Base-by-base conservation (phyloP, 2,797 vertebrate species). In the Naso thynnoides region DNA sequence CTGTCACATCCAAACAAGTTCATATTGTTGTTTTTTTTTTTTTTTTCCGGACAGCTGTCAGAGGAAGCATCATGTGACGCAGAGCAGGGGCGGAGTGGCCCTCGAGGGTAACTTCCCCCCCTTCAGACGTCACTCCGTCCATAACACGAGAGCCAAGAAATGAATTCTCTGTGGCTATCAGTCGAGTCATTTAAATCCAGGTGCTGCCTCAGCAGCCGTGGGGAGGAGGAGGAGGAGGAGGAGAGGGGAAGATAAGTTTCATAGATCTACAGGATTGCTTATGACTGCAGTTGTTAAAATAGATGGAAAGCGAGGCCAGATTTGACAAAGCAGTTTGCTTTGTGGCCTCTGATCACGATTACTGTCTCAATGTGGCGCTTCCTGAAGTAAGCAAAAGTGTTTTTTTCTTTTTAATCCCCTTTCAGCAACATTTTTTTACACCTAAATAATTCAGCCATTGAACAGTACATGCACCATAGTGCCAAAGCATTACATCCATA, bases 251-350 rank as follows among this genome's bases (percentile, higher is more conserved):
- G 73, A 82, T 65, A 44, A 0, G 52, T 80, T 87, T 88, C 83
- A 86, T 70, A 86, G 79, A 86, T 86, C 85, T 89, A 39, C 70
- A 70, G 56, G 74, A 88, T 59, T 88, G 89, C 87, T 88, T 89
- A 83, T 89, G 81, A 83, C 82, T 91, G 87, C 87, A 89, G 63
- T 84, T 86, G 85, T 76, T 87, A 70, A 73, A 87, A 86, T 73
- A 82, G 84, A 83, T 80, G 73, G 75, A 88, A 56, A 79, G 76
- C 69, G 42, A 8, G 59, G 49, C 5, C 33, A 19, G 64, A 72
- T 84, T 85, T 81, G 81, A 86, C 48, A 67, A 80, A 77, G 81
- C 77, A 71, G 67, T 76, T 64, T 44, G 38, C 49, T 3, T 19
- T 56, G 62, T 59, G 38, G 16, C 73, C 75, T 73, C 78, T 52